A percentile compares a stretch with the other conserved stretches of the same genome.
These are phyloP conservation scores for Zaprionus nigranus DNA, from an alignment of 1,140 invertebrate genomes.

Conservation along the genomic window DNA sequence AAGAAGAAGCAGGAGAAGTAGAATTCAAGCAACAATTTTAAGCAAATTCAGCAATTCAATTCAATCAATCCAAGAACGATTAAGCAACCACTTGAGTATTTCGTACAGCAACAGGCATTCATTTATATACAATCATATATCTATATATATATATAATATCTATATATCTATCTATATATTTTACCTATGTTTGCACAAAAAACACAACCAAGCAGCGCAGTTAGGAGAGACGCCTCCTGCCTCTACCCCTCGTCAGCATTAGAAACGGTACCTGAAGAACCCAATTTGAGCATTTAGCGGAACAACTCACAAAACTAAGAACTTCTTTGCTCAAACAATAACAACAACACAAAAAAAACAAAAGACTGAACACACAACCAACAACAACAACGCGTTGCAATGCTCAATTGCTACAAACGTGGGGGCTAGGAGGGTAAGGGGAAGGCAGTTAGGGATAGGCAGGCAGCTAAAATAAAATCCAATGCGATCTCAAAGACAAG, in stretches of 20 bases:
- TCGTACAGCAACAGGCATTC: slow-evolving; percentile 68
- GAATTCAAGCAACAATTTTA: slow-evolving; percentile 20
- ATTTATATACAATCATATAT: slow-evolving; percentile 67
- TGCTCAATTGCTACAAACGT: slow-evolving; percentile 44
- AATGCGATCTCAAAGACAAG: slow-evolving; percentile 67
- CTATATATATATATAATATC: slow-evolving; percentile 15
- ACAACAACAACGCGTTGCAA: slow-evolving; percentile 46
- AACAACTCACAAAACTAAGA: slow-evolving; percentile 58
- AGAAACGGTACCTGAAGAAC: slow-evolving; percentile 79
- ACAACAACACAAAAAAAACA: slow-evolving; percentile 23
- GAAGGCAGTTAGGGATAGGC: slow-evolving; percentile 5
- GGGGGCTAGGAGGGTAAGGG: neutral
- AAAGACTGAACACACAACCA: slow-evolving; percentile 37
- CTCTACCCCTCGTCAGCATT: slow-evolving; percentile 41
- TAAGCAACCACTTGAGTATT: slow-evolving; percentile 62
- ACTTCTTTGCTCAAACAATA: slow-evolving; percentile 65
- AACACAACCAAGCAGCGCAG: slow-evolving; percentile 42
- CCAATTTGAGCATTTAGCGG: slow-evolving; percentile 74
- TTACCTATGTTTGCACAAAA: slow-evolving; percentile 72
- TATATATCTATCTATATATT: slow-evolving; percentile 44
- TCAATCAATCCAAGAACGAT: slow-evolving; percentile 31
- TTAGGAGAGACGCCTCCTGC: slow-evolving; percentile 26
- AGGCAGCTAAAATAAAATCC: neutral
- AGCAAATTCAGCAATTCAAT: slow-evolving; percentile 36
- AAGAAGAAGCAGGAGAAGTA: slow-evolving; percentile 13